Base-by-base conservation (phyloP, 2,797 vertebrate species). In the Ceryle rudis region DNA sequence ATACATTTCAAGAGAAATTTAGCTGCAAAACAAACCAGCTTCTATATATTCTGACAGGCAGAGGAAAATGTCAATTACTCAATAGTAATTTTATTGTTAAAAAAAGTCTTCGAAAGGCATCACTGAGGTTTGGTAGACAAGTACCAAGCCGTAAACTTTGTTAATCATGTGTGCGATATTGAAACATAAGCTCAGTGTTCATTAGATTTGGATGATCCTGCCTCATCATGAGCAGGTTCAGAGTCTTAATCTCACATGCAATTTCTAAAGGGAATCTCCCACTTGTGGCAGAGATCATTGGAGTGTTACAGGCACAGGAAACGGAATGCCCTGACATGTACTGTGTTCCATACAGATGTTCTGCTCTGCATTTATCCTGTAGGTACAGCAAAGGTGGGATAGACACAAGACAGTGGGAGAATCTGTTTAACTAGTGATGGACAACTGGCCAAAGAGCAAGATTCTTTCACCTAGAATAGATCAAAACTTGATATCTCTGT, bases 51-150 rank as follows among this genome's bases (percentile, higher is more conserved):
- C 77, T 79, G 92, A 86, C 46, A 93, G 70, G 80, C 64, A 84
- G 80, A 91, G 70, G 57, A 60, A 86, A 81, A 93, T 54, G 90
- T 55, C 79, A 88, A 10, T 69, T 54, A 79, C 49, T 90, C 49
- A 11, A 25, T 18, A 62, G 18, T 16, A 35, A 83, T 66, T 70
- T 83, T 75, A 60, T 75, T 90, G 31, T 71, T 80, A 46, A 67
- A 74, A 77, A 77, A 0, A 28, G 25, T 60, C 33, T 66, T 79
- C 60, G 64, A 66, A 70, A 60, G 49, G 66, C 61, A 86, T 81
- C 91, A 47, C 14, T 35, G 80, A 70, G 79, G 35, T 77, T 83
- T 84, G 89, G 35, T 61, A 92, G 75, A 51, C n/a, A 78, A 82
- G 69, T 60, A 52, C 5, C 42, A 58, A 28, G 22, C 80, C 66